Conservation (phyloP, 1,140 invertebrate genomes). For the Drosophila aff. region DNA sequence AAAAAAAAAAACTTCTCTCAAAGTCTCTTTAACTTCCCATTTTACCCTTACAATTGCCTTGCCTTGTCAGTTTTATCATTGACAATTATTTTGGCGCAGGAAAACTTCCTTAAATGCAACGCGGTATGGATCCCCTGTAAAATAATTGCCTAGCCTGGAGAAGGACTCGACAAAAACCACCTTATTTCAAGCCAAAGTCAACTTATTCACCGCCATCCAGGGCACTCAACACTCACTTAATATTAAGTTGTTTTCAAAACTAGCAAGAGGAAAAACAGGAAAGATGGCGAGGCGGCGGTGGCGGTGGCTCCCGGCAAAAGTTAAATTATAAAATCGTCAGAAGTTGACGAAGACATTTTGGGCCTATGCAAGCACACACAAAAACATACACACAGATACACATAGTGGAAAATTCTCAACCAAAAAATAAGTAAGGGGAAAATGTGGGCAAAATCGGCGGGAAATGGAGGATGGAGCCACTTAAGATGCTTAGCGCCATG, state of each 20-base stretch:
- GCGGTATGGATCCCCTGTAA: constrained; percentile 12
- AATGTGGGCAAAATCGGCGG: constrained; percentile 1
- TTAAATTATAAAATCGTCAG: constrained; percentile 78
- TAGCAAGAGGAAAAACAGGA: constrained; percentile 43
- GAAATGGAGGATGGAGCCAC: constrained; percentile 39
- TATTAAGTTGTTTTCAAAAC: constrained; percentile 80
- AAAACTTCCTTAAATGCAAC: constrained; percentile 33
- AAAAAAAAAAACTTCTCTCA: background rate
- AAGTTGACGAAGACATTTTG: constrained; percentile 67
- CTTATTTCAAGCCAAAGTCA: constrained; percentile 20
- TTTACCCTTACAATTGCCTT: background rate
- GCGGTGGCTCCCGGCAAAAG: constrained; percentile 46
- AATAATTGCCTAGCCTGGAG: constrained; percentile 26
- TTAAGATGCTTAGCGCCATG: constrained; percentile 82
- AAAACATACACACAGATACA: background rate
- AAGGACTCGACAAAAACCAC: constrained; percentile 9
- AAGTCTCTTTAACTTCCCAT: background rate
- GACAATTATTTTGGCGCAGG: constrained; percentile 32
- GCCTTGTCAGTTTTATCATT: constrained; percentile 6
- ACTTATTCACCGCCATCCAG: constrained; percentile 16
- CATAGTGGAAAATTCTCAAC: constrained; percentile 7
- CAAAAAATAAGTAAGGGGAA: constrained; percentile 22
- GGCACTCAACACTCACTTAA: constrained; percentile 49
- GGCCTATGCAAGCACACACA: constrained; percentile 71
- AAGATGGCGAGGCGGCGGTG: background rate